These are phyloP conservation scores for Onychomys arenicola DNA, from an alignment of 2,797 vertebrate species.

Conservation along the genomic window DNA sequence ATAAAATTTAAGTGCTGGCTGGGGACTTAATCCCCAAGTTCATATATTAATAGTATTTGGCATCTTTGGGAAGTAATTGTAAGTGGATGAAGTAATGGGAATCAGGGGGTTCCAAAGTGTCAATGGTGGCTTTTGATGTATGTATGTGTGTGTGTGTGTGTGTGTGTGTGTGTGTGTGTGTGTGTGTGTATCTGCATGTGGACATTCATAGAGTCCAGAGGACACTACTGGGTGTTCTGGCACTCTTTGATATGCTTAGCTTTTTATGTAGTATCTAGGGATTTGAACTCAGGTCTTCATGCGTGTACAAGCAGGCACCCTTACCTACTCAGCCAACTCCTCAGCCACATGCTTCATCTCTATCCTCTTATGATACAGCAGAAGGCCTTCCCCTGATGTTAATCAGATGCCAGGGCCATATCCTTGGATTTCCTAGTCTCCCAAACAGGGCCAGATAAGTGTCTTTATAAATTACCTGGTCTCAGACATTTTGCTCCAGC, in stretches of 20 bases:
- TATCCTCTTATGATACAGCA: not conserved
- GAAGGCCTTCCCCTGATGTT: no score
- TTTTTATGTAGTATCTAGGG: not conserved
- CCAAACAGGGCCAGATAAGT: not conserved
- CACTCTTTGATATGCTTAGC: not conserved
- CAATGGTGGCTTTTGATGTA: not conserved
- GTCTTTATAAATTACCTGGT: not conserved
- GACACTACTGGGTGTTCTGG: not conserved
- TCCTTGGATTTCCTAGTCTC: not conserved
- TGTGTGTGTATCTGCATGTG: not conserved
- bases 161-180: not conserved
- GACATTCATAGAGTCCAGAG: not conserved
- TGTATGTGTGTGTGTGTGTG: not conserved
- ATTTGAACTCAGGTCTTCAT: not conserved
- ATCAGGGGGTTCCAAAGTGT: no score
- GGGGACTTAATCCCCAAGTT: not conserved
- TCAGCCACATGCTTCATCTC: not conserved
- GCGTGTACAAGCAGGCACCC: not conserved
- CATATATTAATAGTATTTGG: not conserved
- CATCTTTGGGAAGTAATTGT: not conserved
- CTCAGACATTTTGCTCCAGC: no score
- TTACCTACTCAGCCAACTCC: not conserved
- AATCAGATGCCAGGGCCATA: no score
- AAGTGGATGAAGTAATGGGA: not conserved
- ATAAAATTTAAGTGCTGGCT: not conserved